A percentile compares a stretch with the other conserved stretches of the same genome.
phyloP scores from a whole-genome alignment of 2,888 invertebrate genomes.

The Ichneumon xanthorius region DNA sequence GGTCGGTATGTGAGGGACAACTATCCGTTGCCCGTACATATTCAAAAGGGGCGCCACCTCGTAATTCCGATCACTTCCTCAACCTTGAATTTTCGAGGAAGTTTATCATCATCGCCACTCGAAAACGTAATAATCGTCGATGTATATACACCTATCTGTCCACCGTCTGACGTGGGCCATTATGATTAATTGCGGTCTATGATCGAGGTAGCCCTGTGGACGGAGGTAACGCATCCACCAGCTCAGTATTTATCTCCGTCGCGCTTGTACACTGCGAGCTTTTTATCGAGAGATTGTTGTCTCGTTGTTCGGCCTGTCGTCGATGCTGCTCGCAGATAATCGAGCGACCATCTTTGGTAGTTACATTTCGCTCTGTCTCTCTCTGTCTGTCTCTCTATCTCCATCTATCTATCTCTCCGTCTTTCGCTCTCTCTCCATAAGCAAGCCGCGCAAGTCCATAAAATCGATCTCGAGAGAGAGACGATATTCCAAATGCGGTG shows the following conservation, averaged over 20 bases:
- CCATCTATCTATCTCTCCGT: neutral
- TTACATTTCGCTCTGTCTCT: conserved; percentile 57
- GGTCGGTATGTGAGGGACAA: too few relatives aligned
- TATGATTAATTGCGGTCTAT: conserved; percentile 44
- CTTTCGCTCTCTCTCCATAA: conserved; percentile 54
- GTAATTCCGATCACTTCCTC: neutral
- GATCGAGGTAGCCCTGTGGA: conserved; percentile 7
- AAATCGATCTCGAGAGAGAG: conserved; percentile 59
- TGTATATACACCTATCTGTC: neutral
- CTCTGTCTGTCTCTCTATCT: neutral
- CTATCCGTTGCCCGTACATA: too few relatives aligned
- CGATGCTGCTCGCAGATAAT: conserved; percentile 26
- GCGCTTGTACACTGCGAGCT: neutral
- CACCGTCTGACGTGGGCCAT: neutral
- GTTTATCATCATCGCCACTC: neutral
- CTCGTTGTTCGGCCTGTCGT: neutral
- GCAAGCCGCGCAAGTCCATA: conserved; percentile 62
- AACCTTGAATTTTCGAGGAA: conserved; percentile 37
- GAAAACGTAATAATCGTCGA: conserved; percentile 3
- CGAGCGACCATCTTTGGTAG: conserved; percentile 67
- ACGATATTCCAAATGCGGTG: conserved; percentile 70
- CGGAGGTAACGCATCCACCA: neutral
- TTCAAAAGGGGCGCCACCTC: neutral
- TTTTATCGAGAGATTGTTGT: conserved; percentile 8
- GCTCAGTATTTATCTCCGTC: conserved; percentile 8